phyloP scores from a whole-genome alignment of 1,140 invertebrate genomes.

The Wasmannia auropunctata region DNA sequence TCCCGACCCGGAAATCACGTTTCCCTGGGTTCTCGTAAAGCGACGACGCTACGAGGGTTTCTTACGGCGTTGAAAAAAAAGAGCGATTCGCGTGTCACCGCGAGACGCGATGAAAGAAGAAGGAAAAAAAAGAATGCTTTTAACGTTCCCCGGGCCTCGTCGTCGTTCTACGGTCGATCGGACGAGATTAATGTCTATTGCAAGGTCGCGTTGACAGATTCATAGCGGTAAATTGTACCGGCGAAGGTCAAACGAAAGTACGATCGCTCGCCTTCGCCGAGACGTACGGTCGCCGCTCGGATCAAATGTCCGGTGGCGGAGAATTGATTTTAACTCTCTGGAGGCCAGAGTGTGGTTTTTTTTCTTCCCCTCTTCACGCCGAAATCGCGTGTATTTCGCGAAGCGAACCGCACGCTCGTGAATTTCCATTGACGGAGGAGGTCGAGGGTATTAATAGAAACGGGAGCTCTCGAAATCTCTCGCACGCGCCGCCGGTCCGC shows the following conservation, averaged over 20 bases:
- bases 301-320: conserved; percentile 38
- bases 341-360: conserved; percentile 8
- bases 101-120: background rate
- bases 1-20: conserved; percentile 43
- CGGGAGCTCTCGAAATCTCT: background rate
- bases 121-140: conserved; percentile 28
- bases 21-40: background rate
- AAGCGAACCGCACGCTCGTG: background rate
- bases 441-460: background rate
- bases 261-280: conserved; percentile 40
- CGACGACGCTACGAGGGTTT: background rate
- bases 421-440: conserved; percentile 18
- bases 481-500: background rate
- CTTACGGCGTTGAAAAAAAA: conserved; percentile 30
- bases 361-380: background rate
- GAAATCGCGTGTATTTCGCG: background rate
- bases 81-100: conserved; percentile 25
- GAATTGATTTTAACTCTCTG: conserved; percentile 57
- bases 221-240: conserved; percentile 62
- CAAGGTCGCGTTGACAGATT: conserved; percentile 60
- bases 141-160: conserved; percentile 26
- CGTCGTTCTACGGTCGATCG: conserved; percentile 42
- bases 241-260: conserved; percentile 63
- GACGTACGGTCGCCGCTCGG: conserved; percentile 34
- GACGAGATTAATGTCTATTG: conserved; percentile 58